Evolutionary conservation across 2,888 invertebrate genomes (phyloP), one percentile per base, ranked within the genome.

Genomic region (Polyommatus icarus): DNA sequence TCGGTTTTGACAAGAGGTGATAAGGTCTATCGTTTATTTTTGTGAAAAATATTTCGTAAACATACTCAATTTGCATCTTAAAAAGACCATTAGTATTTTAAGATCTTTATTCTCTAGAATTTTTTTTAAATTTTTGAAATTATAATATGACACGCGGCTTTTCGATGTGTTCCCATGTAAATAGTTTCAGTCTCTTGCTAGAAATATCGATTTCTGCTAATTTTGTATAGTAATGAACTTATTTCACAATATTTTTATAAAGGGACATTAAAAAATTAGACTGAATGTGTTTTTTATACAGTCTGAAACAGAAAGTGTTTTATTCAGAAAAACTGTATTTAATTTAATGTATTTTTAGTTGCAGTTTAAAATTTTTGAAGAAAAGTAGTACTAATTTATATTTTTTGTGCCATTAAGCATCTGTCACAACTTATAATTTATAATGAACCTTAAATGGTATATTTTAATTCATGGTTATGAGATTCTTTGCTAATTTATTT

Each of bases 391-490:
- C 32, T 2, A 3, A 36, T 0, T 36, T 6, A 40, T 46, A 46
- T 46, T 46, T 46, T 46, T 10, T 10, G 46, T 46, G 46, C 46
- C 3, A 10, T 46, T 46, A 46, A 10, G 40, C 40, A 40, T 46
- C 10, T 46, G 46, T 46, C 10, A 46, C 46, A 46, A 10, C 46
- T 10, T 46, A n/a, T n/a, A n/a, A n/a, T n/a, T n/a, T n/a, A n/a
- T n/a, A n/a, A n/a, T n/a, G n/a, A n/a, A n/a, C n/a, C n/a, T 2
- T 72, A n/a, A 18, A 36, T 20, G 7, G 40, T 10, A 32, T 72
- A 40, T 1, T 67, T 67, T 29, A 15, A 67, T 67, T 67, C 15
- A 67, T 67, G 67, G 67, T 67, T 32, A 67, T 67, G 29, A 67
- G 67, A 67, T 67, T 67, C 67, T 67, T 32, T 15, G 29, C 67